Evolutionary conservation across 2,113 vertebrate genomes (phyloP).

Genomic region (Calypte anna): DNA sequence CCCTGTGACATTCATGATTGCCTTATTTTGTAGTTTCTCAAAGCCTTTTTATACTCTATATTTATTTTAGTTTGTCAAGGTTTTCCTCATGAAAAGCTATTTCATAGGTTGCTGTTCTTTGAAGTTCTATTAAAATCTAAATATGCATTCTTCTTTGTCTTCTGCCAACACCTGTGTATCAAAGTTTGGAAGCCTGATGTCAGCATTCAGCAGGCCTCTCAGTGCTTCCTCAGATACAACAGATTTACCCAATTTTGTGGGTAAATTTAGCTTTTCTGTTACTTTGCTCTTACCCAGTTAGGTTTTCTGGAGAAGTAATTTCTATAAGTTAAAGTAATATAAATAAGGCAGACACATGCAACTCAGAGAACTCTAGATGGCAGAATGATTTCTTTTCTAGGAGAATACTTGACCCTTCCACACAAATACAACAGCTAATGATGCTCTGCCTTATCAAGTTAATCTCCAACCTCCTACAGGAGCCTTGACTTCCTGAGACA

Average conservation of each 20-base stretch:
- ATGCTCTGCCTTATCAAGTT: background rate
- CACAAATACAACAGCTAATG: background rate
- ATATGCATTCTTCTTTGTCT: background rate
- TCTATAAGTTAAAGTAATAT: background rate
- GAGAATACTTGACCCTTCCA: background rate
- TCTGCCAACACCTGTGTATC: background rate
- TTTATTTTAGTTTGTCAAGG: background rate
- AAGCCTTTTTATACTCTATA: background rate
- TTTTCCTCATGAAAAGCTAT: background rate
- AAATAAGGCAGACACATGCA: background rate
- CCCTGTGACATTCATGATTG: background rate
- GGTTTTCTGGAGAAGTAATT: background rate
- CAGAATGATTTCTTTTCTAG: background rate
- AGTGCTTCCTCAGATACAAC: background rate
- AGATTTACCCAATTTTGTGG: background rate
- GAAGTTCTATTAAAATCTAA: background rate
- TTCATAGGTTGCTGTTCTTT: background rate
- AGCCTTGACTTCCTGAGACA: background rate
- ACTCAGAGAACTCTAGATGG: background rate
- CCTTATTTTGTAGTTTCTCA: background rate
- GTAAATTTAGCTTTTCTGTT: background rate
- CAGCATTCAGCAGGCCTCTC: background rate
- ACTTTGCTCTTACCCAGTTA: background rate
- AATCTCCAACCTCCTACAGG: background rate
- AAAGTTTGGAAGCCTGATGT: background rate